A percentile compares a stretch with the other conserved stretches of the same genome.
phyloP scores from a whole-genome alignment of 2,113 vertebrate species.

The Vimba vimba region DNA sequence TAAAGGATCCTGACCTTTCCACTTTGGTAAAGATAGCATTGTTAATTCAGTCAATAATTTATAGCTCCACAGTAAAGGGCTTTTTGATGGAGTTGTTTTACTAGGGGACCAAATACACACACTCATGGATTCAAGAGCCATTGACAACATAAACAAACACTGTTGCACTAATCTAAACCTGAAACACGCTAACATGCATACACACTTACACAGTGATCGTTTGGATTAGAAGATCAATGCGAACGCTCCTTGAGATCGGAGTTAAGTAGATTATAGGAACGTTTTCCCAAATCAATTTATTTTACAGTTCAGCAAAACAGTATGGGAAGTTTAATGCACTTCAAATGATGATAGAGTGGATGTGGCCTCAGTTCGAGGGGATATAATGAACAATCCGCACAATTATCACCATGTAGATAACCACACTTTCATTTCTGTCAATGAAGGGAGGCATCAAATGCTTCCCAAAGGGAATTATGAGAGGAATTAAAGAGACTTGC shows the following conservation, averaged over 20 bases:
- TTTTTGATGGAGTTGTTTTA: slow-evolving; percentile 62
- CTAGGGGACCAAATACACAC: slow-evolving; percentile 38
- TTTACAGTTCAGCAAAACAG: slow-evolving; percentile 66
- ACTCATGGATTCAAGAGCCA: not conserved
- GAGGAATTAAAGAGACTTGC: not conserved
- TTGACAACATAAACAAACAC: slow-evolving; percentile 7
- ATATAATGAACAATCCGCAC: slow-evolving; percentile 58
- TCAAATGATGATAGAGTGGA: slow-evolving; percentile 60
- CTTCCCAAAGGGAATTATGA: slow-evolving; percentile 60
- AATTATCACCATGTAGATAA: slow-evolving; percentile 71
- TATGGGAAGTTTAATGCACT: slow-evolving; percentile 71
- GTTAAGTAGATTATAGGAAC: slow-evolving; percentile 76
- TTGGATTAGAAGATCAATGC: slow-evolving; percentile 74
- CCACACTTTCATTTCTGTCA: slow-evolving; percentile 68
- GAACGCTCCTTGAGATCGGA: slow-evolving; percentile 65
- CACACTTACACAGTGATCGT: slow-evolving; percentile 26
- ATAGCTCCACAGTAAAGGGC: slow-evolving; percentile 53
- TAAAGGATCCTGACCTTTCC: slow-evolving; percentile 59
- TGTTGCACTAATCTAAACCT: slow-evolving; percentile 39
- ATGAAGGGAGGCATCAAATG: slow-evolving; percentile 42
- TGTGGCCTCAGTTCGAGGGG: slow-evolving; percentile 65
- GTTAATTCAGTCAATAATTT: slow-evolving; percentile 74
- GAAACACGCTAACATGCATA: not conserved
- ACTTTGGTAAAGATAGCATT: slow-evolving; percentile 61
- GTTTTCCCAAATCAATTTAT: slow-evolving; percentile 76